Evolutionary conservation across 2,888 invertebrate genomes (phyloP).

Genomic region (Drosophila fulvimacula): DNA sequence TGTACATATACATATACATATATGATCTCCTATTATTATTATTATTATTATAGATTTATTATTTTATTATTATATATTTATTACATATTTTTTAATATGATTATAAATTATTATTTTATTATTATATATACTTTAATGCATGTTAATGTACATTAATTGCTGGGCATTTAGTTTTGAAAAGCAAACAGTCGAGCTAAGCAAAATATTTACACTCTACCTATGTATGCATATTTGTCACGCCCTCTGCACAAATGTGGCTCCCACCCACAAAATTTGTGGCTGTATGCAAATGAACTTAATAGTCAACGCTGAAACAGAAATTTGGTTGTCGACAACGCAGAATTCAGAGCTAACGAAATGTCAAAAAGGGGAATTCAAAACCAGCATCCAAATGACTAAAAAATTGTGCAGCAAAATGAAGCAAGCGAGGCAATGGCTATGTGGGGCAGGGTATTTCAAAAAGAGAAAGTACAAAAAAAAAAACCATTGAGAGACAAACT

Average conservation of each 20-base stretch:
- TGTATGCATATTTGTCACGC: background rate
- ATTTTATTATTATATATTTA: too few species aligned
- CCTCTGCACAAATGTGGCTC: background rate
- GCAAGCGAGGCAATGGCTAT: conserved; percentile 1
- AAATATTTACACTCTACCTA: conserved; percentile 21
- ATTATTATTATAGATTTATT: too few species aligned
- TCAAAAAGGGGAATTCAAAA: conserved; percentile 43
- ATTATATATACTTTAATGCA: conserved; percentile 25
- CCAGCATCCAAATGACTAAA: conserved; percentile 51
- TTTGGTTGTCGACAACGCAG: conserved; percentile 54
- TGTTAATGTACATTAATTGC: conserved; percentile 73
- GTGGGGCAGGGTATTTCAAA: background rate
- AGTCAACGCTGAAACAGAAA: conserved; percentile 57
- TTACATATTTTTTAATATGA: too few species aligned
- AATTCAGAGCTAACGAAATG: conserved; percentile 56
- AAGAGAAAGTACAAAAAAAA: conserved; percentile 2
- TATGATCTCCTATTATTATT: too few species aligned
- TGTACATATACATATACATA: too few species aligned
- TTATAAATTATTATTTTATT: too few species aligned
- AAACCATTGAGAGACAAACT: conserved; percentile 49
- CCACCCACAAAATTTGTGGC: conserved; percentile 53
- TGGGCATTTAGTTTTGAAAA: conserved; percentile 63
- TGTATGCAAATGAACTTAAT: conserved; percentile 79
- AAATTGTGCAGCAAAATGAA: conserved; percentile 56
- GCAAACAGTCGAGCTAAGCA: conserved; percentile 24